A percentile compares a stretch with the other conserved stretches of the same genome.
phyloP scores from a whole-genome alignment of 1,140 invertebrate species.

The Dryas iulia region DNA sequence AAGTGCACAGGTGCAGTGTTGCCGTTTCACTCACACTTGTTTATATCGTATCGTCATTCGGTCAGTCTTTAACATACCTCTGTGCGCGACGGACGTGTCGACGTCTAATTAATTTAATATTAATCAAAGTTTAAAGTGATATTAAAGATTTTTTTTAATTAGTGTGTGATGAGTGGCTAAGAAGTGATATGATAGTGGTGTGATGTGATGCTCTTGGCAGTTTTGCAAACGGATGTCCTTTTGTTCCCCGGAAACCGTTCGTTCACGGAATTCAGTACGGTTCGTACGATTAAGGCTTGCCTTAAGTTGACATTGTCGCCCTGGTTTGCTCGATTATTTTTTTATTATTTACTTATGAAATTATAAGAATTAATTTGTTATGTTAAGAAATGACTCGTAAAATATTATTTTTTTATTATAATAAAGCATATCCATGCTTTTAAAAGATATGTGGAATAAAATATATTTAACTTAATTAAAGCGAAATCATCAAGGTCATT shows the following conservation, averaged over 20 bases:
- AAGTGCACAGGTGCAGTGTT: slow-evolving; percentile 67
- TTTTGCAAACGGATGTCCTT: slow-evolving; percentile 31
- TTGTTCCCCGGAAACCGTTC: slow-evolving; percentile 29
- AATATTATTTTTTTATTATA: not conserved
- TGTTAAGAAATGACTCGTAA: not conserved
- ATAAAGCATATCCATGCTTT: not conserved
- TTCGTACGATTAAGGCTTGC: slow-evolving; percentile 25
- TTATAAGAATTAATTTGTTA: not conserved
- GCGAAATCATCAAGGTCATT: slow-evolving; percentile 11
- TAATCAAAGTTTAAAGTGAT: slow-evolving; percentile 33
- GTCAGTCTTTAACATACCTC: slow-evolving; percentile 47
- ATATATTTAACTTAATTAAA: slow-evolving; percentile 8
- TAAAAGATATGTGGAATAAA: not conserved
- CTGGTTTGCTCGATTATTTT: slow-evolving; percentile 18
- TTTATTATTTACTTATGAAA: not conserved
- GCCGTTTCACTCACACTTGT: slow-evolving; percentile 59
- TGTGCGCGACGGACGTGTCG: slow-evolving; percentile 35
- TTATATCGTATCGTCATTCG: slow-evolving; percentile 43
- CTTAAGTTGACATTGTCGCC: slow-evolving; percentile 20
- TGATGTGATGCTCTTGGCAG: slow-evolving; percentile 40
- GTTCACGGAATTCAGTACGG: slow-evolving; percentile 30
- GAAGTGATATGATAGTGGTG: slow-evolving; percentile 20
- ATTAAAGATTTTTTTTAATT: slow-evolving; percentile 24
- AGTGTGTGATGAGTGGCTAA: slow-evolving; percentile 25
- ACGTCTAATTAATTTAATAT: slow-evolving; percentile 28